Evolutionary conservation across 2,797 vertebrate species (phyloP), one percentile per base, ranked within the genome.

Genomic region (Catostomus latipinnis): DNA sequence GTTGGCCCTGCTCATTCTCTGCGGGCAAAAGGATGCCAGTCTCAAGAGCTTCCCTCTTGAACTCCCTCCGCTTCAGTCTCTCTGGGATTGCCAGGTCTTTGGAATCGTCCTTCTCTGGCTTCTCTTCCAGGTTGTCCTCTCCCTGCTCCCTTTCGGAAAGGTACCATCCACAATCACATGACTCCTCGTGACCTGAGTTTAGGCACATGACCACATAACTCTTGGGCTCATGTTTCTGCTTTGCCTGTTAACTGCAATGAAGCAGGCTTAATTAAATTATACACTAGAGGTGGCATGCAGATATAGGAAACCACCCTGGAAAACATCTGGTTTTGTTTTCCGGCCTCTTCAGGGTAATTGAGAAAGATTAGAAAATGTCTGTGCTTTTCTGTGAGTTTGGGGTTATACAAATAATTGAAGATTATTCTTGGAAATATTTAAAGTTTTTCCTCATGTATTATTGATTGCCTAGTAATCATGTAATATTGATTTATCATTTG

Each of bases 131-230:
- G 95, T 86, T 70, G 22, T 96, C 12, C 94, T 99, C 83, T 93
- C 92, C 82, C 49, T 96, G 10, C 87, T 98, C 76, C 97, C 98
- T 0, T 1, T 98, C 58, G 97, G 97, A 88, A 97, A 96, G 95
- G 98, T 99, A 89, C 90, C 82, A 3, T 71, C 18, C 18, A 54
- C 13, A 54, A 34, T 8, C 80, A 70, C 12, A 69, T 87, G 79
- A 83, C 60, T 12, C 45, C 50, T 6, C 2, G 7, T 81, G 71
- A 78, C 68, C 52, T 74, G 62, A 57, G 13, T 69, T 58, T 13
- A 52, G 5, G 48, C 86, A 80, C 84, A 86, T 84, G 86, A 85
- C 74, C 9, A 13, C 56, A 69, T 12, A 49, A 52, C 50, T 62
- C 68, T 52, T 1, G 60, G 16, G 16, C 11, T 54, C 66, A 58